Percentiles rank a stretch among this genome's conserved stretches.
These are phyloP conservation scores for Conus canariensis DNA, from an alignment of 2,888 invertebrate species.

Conservation along the genomic window DNA sequence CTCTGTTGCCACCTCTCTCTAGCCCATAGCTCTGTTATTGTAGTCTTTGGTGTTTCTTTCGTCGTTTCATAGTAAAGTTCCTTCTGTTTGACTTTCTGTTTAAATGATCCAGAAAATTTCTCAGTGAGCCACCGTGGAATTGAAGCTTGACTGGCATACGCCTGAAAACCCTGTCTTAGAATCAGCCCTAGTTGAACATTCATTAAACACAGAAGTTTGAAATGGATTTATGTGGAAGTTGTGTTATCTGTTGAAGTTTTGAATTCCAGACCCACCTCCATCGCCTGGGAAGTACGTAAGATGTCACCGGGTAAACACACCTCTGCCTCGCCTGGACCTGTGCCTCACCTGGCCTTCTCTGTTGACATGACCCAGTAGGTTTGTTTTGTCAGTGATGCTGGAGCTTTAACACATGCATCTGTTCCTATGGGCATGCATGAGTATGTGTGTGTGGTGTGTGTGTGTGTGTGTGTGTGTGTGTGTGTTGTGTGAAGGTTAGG, in stretches of 20 bases:
- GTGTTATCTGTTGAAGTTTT: background rate
- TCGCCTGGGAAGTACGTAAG: constrained; percentile 97
- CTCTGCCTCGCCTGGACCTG: constrained; percentile 68
- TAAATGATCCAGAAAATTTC: too few species aligned
- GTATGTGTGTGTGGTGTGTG: background rate
- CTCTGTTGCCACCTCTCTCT: too few species aligned
- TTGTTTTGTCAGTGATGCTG: background rate
- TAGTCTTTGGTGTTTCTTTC: too few species aligned
- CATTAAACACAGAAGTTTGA: too few species aligned
- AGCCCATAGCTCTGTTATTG: too few species aligned
- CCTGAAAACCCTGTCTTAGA: too few species aligned
- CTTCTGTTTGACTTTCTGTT: too few species aligned
- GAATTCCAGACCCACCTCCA: constrained; percentile 85
- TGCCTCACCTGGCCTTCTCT: constrained; percentile 66
- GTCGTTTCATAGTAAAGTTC: too few species aligned
- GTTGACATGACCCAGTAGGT: constrained; percentile 45
- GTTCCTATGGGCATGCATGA: background rate
- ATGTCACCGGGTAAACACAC: constrained; percentile 81
- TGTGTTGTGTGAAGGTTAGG: background rate
- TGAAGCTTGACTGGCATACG: too few species aligned
- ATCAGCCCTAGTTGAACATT: too few species aligned
- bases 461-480: background rate
- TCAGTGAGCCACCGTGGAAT: too few species aligned
- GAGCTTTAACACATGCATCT: background rate
- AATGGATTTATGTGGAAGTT: too few species aligned